Conservation (phyloP, 2,113 vertebrate species). For the Eleginops maclovinus region DNA sequence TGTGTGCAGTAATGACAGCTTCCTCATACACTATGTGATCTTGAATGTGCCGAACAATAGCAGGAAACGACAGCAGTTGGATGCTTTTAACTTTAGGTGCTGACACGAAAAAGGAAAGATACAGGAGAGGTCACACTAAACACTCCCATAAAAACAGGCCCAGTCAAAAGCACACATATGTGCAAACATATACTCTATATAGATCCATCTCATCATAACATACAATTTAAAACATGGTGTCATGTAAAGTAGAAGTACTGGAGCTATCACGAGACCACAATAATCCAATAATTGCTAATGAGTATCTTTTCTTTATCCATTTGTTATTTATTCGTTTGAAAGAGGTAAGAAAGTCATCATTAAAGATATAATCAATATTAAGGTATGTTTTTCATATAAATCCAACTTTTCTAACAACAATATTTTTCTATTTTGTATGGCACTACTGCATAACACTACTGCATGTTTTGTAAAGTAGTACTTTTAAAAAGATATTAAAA, state of each 20-base stretch:
- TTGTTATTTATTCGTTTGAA: neutral
- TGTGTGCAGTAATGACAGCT: conserved; percentile 70
- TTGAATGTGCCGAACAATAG: conserved; percentile 74
- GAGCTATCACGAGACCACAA: neutral
- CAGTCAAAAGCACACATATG: neutral
- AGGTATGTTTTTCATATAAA: neutral
- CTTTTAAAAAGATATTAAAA: too few relatives aligned
- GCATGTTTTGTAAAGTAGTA: too few relatives aligned
- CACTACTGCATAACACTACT: too few relatives aligned
- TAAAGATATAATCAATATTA: neutral
- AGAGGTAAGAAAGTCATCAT: too few relatives aligned
- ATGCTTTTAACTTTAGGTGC: conserved; percentile 27
- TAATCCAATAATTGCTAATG: neutral
- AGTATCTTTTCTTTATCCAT: neutral
- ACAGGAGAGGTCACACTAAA: conserved; percentile 7
- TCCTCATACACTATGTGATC: conserved; percentile 73
- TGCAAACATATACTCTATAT: neutral
- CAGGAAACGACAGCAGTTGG: conserved; percentile 72
- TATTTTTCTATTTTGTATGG: too few relatives aligned
- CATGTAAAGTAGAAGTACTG: neutral
- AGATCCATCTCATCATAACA: neutral
- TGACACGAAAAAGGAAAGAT: conserved; percentile 48
- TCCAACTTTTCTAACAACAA: too few relatives aligned
- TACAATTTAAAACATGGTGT: neutral
- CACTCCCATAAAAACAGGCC: conserved; percentile 14